phyloP scores from a whole-genome alignment of 2,113 vertebrate species.

The Sterrhoptilus dennistouni region DNA sequence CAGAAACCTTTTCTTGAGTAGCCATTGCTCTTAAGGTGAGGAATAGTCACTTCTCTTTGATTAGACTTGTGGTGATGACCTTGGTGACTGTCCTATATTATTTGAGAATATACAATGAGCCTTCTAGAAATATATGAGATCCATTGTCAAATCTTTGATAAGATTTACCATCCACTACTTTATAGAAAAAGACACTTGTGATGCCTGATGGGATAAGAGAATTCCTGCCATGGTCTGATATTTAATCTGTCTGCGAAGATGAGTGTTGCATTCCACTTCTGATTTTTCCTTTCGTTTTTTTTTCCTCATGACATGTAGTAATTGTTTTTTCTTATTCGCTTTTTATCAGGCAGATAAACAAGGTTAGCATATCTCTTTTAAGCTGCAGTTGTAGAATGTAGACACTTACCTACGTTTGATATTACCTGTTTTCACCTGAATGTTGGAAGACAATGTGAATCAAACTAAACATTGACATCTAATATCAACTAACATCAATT shows the following conservation, averaged over 20 bases:
- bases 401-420: background rate
- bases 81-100: background rate
- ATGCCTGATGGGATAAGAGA: background rate
- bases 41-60: background rate
- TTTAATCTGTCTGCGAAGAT: background rate
- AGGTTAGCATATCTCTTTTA: background rate
- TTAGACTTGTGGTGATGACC: background rate
- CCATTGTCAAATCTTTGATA: background rate
- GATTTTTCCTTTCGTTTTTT: background rate
- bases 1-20: background rate
- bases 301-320: background rate
- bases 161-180: background rate
- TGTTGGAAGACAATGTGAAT: background rate
- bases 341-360: background rate
- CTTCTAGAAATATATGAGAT: background rate
- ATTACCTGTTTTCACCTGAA: background rate
- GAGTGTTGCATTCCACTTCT: background rate
- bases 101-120: background rate
- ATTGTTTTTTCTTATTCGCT: background rate
- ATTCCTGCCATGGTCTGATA: background rate
- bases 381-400: background rate
- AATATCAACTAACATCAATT: background rate
- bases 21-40: background rate
- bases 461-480: background rate
- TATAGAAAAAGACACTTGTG: background rate